Evolutionary conservation across 2,888 invertebrate species (phyloP).

Genomic region (Cephonodes hylas): DNA sequence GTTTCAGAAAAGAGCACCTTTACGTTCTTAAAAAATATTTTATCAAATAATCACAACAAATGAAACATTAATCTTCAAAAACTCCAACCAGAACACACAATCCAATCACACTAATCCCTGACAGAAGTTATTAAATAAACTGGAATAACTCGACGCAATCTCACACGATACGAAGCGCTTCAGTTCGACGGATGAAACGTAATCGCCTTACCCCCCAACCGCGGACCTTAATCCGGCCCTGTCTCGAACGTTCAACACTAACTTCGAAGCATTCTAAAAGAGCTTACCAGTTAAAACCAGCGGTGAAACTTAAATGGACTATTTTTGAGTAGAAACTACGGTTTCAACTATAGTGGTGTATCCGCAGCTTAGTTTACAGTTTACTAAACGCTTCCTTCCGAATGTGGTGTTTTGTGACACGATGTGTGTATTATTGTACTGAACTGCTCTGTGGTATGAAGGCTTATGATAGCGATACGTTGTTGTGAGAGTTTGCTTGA

Average conservation of each 20-base stretch:
- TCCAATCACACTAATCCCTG: too few relatives aligned
- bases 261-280: constrained; percentile 18
- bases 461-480: too few relatives aligned
- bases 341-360: constrained; percentile 17
- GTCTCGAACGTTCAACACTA: not conserved
- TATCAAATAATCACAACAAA: not conserved
- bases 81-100: too few relatives aligned
- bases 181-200: not conserved
- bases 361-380: constrained; percentile 13
- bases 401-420: not conserved
- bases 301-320: constrained; percentile 30
- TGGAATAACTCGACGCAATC: too few relatives aligned
- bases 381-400: not conserved
- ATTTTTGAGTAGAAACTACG: constrained; percentile 27
- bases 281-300: constrained; percentile 21
- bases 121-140: too few relatives aligned
- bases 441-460: not conserved
- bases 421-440: too few relatives aligned
- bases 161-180: not conserved
- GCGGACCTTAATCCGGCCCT: not conserved
- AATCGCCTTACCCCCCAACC: not conserved
- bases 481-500: too few relatives aligned
- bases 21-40: not conserved
- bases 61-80: not conserved
- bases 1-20: too few relatives aligned